A percentile compares a stretch with the other conserved stretches of the same genome.
These are phyloP conservation scores for Dendrolimus houi DNA, from an alignment of 2,888 invertebrate species.

Conservation along the genomic window DNA sequence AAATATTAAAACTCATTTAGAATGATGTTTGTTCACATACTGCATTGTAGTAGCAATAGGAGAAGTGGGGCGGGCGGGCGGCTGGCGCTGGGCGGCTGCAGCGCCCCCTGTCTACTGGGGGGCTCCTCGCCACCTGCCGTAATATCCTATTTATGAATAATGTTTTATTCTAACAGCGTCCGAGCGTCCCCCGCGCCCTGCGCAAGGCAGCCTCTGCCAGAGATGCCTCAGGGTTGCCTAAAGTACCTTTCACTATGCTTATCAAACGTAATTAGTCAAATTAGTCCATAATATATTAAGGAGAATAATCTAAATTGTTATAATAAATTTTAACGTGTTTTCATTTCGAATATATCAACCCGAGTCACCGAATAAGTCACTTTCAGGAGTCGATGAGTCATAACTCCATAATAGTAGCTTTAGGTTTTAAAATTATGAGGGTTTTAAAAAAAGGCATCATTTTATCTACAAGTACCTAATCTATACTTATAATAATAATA, in stretches of 20 bases:
- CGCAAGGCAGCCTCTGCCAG: slow-evolving; percentile 9
- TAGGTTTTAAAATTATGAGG: too few species aligned
- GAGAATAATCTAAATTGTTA: too few species aligned
- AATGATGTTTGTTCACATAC: slow-evolving; percentile 7
- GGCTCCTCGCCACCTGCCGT: slow-evolving; percentile 24
- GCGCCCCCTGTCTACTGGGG: slow-evolving; percentile 8
- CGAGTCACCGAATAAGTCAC: too few species aligned
- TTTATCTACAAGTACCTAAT: too few species aligned
- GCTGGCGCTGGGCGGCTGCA: slow-evolving; percentile 9
- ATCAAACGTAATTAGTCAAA: too few species aligned
- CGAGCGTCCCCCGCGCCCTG: slow-evolving; percentile 34
- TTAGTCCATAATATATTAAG: too few species aligned
- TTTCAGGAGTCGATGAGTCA: too few species aligned
- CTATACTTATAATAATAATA: too few species aligned
- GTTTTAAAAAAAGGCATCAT: too few species aligned
- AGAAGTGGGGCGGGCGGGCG: slow-evolving; percentile 1
- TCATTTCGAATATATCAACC: too few species aligned
- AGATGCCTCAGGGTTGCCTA: slow-evolving; percentile 30
- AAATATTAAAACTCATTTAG: slow-evolving; percentile 7
- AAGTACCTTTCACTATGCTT: not conserved
- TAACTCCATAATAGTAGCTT: too few species aligned
- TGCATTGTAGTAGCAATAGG: slow-evolving; percentile 12
- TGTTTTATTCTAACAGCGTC: slow-evolving; percentile 75
- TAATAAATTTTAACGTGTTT: too few species aligned
- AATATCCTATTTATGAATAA: slow-evolving; percentile 76